Evolutionary conservation across 2,888 invertebrate genomes (phyloP), one percentile per base, ranked within the genome.

Genomic region (Brachynemurus nebulosus): DNA sequence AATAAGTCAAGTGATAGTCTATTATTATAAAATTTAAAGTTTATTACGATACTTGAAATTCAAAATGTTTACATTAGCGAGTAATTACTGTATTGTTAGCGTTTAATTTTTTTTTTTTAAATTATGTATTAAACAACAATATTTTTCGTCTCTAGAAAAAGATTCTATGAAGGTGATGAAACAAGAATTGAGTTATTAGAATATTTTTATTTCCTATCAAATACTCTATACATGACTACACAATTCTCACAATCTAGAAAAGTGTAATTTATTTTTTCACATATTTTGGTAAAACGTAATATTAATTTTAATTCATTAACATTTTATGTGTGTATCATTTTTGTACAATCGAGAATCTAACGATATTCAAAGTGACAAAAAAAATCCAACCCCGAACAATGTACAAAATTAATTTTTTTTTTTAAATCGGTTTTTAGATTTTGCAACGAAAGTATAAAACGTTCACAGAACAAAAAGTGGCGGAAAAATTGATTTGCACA

Each of bases 201-300:
- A 61, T 60, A 61, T 55, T 56, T 53, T 54, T 59, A 55, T 61
- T 61, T 60, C 54, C 58, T 60, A 59, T 55, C 53, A 60, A 62
- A 63, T 58, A 59, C 59, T 57, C 60, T 60, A 62, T 60, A 60
- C 61, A 62, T 51, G n/a, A 19, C n/a, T 19, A 11, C 12, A 20
- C 18, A 37, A 14, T 17, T 9, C 18, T 18, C 20, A 37, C 18
- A 18, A 19, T 37, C 21, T 3, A n/a, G 11, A 37, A 37, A 19
- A 37, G 20, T 37, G 37, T 4, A 37, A n/a, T n/a, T 37, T 36
- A 36, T 37, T 2, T 30, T n/a, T 37, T 37, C 37, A 37, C 37
- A 30, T 37, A 11, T 20, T 37, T 37, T 37, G 37, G 37, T 37
- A 37, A 20, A 37, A 37, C 37, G 37, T 37, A 17, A 37, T 20